Evolutionary conservation across 2,113 vertebrate species (phyloP).

Genomic region (Chaetops frenatus): DNA sequence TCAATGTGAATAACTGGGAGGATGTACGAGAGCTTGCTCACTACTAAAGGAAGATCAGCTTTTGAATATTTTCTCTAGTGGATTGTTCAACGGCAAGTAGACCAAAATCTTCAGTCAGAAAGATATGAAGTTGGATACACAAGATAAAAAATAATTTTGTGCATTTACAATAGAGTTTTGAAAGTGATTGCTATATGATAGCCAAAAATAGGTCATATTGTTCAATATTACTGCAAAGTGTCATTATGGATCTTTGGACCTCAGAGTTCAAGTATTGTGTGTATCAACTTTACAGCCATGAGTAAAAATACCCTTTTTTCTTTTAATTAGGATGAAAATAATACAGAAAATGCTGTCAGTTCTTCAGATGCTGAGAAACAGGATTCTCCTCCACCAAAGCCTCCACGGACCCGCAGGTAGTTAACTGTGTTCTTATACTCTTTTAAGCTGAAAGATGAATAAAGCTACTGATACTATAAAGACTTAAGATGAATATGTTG

Average conservation of each 20-base stretch:
- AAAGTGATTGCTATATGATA: neutral
- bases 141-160: neutral
- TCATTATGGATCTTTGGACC: neutral
- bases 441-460: neutral
- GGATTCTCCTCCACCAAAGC: slow-evolving; percentile 94
- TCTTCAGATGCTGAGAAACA: slow-evolving; percentile 81
- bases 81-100: neutral
- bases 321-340: slow-evolving; percentile 83
- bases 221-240: neutral
- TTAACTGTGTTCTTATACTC: neutral
- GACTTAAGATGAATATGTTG: neutral
- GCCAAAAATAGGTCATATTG: neutral
- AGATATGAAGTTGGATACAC: neutral
- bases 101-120: neutral
- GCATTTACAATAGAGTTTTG: neutral
- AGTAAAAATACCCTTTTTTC: neutral
- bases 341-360: slow-evolving; percentile 77
- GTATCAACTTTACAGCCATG: neutral
- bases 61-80: neutral
- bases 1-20: neutral
- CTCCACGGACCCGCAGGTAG: slow-evolving; percentile 91
- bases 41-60: neutral
- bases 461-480: neutral
- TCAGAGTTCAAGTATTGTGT: neutral
- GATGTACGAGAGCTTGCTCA: neutral